These are phyloP conservation scores for Daboia siamensis DNA, from an alignment of 2,113 vertebrate species.

Conservation along the genomic window DNA sequence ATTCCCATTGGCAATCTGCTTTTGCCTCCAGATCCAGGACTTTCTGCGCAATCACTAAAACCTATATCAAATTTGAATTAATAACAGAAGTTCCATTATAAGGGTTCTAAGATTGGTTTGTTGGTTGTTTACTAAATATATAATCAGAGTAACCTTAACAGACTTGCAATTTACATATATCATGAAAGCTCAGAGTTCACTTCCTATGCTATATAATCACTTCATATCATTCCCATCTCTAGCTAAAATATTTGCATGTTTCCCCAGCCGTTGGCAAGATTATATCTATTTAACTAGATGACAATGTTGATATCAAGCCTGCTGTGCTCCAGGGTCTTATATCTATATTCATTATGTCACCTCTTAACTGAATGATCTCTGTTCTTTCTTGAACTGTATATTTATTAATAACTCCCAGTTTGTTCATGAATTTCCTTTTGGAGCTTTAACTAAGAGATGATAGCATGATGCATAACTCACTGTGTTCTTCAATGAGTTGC, in stretches of 20 bases:
- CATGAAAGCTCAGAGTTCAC: not conserved
- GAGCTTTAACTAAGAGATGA: not conserved
- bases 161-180: not conserved
- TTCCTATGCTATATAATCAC: not conserved
- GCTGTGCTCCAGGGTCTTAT: not conserved
- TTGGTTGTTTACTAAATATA: not conserved
- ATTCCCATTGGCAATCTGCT: not conserved
- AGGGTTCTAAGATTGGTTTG: not conserved
- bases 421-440: not conserved
- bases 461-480: not conserved
- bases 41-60: not conserved
- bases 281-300: conserved; percentile 1
- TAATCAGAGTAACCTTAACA: not conserved
- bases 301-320: not conserved
- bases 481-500: not conserved
- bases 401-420: not conserved
- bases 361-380: not conserved
- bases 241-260: not conserved
- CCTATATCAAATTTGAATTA: not conserved
- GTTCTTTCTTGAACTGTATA: not conserved
- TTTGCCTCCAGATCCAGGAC: not conserved
- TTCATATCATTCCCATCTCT: not conserved
- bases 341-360: not conserved
- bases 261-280: not conserved
- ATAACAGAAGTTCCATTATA: not conserved